phyloP scores from a whole-genome alignment of 2,797 vertebrate species.

The Leptoclinus maculatus region DNA sequence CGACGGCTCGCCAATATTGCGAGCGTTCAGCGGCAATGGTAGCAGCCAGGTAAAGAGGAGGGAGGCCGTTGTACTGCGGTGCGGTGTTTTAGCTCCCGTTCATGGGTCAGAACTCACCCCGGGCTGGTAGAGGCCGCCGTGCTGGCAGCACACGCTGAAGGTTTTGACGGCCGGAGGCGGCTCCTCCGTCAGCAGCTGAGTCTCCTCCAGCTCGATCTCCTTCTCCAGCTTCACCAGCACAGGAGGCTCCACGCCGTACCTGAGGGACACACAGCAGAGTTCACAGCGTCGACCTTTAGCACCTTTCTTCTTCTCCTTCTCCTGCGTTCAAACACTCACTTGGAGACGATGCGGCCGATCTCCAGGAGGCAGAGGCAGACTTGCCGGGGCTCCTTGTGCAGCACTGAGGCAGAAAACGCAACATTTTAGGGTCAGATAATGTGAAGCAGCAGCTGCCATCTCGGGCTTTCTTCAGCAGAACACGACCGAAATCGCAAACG shows the following conservation, averaged over 20 bases:
- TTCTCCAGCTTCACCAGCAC: constrained; percentile 97
- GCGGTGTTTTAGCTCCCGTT: not conserved
- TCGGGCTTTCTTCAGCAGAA: not conserved
- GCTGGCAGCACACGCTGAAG: constrained; percentile 93
- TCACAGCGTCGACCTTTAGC: not conserved
- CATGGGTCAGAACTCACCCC: constrained; percentile 83
- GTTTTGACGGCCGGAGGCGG: constrained; percentile 85
- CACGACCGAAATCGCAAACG: not conserved
- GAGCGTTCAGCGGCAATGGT: not conserved
- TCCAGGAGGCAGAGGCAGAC: constrained; percentile 97
- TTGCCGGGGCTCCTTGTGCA: constrained; percentile 97
- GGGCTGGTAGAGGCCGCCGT: constrained; percentile 89
- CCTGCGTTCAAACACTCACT: constrained; percentile 78
- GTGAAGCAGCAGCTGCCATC: constrained; percentile 15
- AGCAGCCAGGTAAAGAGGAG: not conserved
- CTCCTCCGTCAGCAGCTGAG: constrained; percentile 87
- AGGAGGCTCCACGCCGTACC: constrained; percentile 96
- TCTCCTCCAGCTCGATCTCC: constrained; percentile 98
- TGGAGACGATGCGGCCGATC: constrained; percentile 94
- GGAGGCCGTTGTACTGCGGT: not conserved
- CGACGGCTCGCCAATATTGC: not conserved
- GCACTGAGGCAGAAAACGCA: constrained; percentile 81
- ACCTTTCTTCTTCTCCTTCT: not conserved
- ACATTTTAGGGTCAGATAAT: not conserved
- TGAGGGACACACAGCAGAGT: constrained; percentile 55